Conservation (phyloP, 2,797 vertebrate species). For the Tauraco hartlaubi region DNA sequence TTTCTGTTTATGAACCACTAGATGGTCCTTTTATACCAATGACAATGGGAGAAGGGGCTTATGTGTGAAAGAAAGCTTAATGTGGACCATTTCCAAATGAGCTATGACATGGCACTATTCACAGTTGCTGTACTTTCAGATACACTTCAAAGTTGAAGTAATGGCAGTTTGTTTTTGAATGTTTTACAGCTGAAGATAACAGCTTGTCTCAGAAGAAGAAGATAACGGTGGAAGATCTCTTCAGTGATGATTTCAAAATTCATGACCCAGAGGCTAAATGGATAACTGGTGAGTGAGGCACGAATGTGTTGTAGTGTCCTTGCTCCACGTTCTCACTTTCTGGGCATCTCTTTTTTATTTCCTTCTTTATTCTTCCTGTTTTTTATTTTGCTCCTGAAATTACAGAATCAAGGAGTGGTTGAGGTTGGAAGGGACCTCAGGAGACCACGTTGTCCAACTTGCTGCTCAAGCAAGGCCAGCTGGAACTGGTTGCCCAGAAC, state of each 20-base stretch:
- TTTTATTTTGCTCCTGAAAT: background rate
- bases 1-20: background rate
- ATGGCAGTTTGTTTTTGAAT: background rate
- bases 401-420: background rate
- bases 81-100: background rate
- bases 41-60: background rate
- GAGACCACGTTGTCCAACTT: background rate
- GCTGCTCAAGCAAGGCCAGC: background rate
- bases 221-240: conserved; percentile 92
- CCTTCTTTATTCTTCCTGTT: background rate
- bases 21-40: background rate
- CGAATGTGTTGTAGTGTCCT: background rate
- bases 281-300: conserved; percentile 89
- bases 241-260: conserved; percentile 88
- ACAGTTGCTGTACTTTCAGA: background rate
- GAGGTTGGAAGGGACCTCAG: background rate
- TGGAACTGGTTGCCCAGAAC: background rate
- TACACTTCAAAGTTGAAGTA: background rate
- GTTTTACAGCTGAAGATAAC: conserved; percentile 90
- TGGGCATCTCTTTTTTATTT: background rate
- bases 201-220: conserved; percentile 94
- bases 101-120: background rate
- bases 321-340: background rate
- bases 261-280: conserved; percentile 93
- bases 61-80: background rate